phyloP scores from a whole-genome alignment of 2,888 invertebrate species.

The Clanis bilineata region DNA sequence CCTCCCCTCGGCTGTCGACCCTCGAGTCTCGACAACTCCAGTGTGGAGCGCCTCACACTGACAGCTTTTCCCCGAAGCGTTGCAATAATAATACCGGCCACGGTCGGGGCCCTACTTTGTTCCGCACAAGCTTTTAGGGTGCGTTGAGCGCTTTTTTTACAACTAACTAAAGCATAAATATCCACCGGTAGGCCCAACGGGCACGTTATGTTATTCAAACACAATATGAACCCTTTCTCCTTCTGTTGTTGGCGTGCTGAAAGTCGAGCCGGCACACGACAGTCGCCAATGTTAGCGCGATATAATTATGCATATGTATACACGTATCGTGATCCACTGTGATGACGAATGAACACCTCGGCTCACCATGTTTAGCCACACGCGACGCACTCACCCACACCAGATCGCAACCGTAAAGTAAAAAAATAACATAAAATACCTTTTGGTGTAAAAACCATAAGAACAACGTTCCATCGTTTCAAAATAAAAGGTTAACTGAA shows the following conservation, averaged over 20 bases:
- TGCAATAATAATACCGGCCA: conserved; percentile 64
- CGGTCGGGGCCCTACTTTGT: conserved; percentile 33
- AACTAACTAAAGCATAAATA: neutral
- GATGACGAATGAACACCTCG: conserved; percentile 37
- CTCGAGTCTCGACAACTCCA: conserved; percentile 46
- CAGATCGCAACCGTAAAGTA: conserved; percentile 74
- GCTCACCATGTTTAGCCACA: conserved; percentile 58
- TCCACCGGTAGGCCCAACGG: neutral
- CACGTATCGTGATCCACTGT: conserved; percentile 33
- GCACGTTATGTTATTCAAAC: conserved; percentile 5
- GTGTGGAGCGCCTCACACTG: conserved; percentile 64
- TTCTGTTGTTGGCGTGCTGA: conserved; percentile 24
- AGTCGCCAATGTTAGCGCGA: conserved; percentile 32
- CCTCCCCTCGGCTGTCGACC: conserved; percentile 75
- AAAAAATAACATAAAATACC: conserved; percentile 85
- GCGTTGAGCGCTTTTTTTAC: neutral
- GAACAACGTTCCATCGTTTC: conserved; percentile 90
- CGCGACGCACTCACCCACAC: conserved; percentile 71
- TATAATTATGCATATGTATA: conserved; percentile 26
- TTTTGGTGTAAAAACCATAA: conserved; percentile 91
- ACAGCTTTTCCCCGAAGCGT: conserved; percentile 69
- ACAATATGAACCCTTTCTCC: conserved; percentile 29
- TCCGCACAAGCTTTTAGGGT: conserved; percentile 3
- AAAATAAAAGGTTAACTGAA: conserved; percentile 82
- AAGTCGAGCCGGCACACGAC: conserved; percentile 20